Conservation (phyloP, 2,888 invertebrate species). For the Eumacrocentrus americanus region DNA sequence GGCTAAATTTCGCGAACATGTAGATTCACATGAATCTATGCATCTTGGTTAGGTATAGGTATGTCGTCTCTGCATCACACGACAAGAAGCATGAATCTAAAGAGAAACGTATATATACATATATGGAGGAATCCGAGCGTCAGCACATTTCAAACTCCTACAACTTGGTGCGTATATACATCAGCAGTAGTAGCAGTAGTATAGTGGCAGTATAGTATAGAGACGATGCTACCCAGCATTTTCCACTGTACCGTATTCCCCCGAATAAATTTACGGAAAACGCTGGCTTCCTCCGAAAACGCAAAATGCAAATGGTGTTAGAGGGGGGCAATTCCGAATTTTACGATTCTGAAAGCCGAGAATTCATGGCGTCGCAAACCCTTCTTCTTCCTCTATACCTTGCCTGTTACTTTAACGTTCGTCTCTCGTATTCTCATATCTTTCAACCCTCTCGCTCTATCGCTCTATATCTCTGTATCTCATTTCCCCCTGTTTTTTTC, state of each 20-base stretch:
- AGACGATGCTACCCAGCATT: constrained; percentile 11
- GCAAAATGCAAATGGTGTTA: constrained; percentile 47
- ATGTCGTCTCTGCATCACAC: background rate
- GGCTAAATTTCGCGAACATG: too few relatives aligned
- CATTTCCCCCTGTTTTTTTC: too few relatives aligned
- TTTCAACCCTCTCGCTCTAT: too few relatives aligned
- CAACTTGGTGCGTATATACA: constrained; percentile 6
- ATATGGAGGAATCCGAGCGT: background rate
- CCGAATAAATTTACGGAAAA: constrained; percentile 48
- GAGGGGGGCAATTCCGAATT: too few relatives aligned
- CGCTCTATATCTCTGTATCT: too few relatives aligned
- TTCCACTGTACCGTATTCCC: constrained; percentile 13
- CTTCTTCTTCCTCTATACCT: constrained; percentile 36
- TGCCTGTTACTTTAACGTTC: constrained; percentile 27
- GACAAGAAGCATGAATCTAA: background rate
- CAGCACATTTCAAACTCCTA: background rate
- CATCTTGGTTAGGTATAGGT: too few relatives aligned
- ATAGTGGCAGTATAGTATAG: too few relatives aligned
- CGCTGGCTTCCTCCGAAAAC: constrained; percentile 38
- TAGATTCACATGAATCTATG: too few relatives aligned
- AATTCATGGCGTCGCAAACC: background rate
- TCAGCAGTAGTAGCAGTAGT: too few relatives aligned
- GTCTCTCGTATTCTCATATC: too few relatives aligned
- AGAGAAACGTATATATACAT: constrained; percentile 4
- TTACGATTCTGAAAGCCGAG: background rate